Percentiles rank a stretch among this genome's conserved stretches.
Evolutionary conservation across 92 coral and sea anemone species (phyloP).

Genomic region (Epizoanthus scotinus): DNA sequence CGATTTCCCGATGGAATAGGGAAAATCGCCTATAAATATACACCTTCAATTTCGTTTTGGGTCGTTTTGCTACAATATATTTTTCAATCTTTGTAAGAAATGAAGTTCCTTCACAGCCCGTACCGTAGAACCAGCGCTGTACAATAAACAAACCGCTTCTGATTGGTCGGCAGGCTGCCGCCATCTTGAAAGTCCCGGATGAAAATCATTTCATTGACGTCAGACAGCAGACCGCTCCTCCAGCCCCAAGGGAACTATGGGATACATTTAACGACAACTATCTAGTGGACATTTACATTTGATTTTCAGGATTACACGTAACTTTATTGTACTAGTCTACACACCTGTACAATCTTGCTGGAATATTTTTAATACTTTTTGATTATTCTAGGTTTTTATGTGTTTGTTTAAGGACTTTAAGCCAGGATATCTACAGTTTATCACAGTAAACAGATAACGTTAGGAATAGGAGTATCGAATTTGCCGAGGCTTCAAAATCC

Average conservation of each 20-base stretch:
- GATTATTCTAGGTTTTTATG: no score
- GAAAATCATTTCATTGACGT: constrained; percentile 73
- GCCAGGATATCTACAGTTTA: no score
- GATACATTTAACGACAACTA: background rate
- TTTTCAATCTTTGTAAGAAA: constrained; percentile 73
- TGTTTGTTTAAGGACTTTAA: no score
- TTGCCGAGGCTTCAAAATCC: no score
- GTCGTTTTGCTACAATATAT: constrained; percentile 50
- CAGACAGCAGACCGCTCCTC: constrained; percentile 51
- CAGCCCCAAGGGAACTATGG: constrained; percentile 34
- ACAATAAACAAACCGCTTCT: constrained; percentile 98
- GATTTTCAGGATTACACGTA: background rate
- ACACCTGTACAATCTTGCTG: no score
- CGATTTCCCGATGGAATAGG: constrained; percentile 99
- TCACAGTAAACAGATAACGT: no score
- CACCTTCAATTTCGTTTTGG: constrained; percentile 91
- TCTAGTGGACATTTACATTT: background rate
- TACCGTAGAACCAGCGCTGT: constrained; percentile 88
- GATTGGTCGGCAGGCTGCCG: constrained; percentile 99
- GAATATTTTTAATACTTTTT: no score
- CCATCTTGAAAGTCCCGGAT: constrained; percentile 99
- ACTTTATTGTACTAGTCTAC: no score
- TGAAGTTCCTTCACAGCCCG: constrained; percentile 95
- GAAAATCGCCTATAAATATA: constrained; percentile 87
- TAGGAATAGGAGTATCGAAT: no score